These are phyloP conservation scores for Semibalanus balanoides DNA, from an alignment of 1,140 invertebrate species.

Conservation along the genomic window DNA sequence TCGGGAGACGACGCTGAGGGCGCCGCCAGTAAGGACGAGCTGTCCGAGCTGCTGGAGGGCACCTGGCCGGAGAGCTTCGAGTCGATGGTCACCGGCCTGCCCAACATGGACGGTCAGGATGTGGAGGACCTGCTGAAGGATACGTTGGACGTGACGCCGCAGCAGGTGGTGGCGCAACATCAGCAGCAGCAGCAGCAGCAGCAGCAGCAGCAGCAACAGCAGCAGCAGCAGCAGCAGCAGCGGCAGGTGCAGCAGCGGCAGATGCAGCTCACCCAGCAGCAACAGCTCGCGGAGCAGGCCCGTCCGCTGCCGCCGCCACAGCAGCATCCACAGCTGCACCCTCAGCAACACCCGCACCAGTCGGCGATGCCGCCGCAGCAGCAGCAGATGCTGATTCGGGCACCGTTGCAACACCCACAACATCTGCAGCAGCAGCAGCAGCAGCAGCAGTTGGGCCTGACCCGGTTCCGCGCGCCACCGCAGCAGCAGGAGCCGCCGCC, in stretches of 20 bases:
- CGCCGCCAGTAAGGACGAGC: constrained; percentile 13
- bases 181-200: constrained; percentile 19
- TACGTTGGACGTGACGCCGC: constrained; percentile 17
- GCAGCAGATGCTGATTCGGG: constrained; percentile 17
- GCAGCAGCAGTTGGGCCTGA: constrained; percentile 25
- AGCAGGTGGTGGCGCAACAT: constrained; percentile 19
- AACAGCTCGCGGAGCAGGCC: constrained; percentile 24
- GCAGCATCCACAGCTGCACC: constrained; percentile 18
- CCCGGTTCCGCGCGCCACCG: constrained; percentile 22
- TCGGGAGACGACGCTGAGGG: constrained; percentile 7
- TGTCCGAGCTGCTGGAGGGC: constrained; percentile 10
- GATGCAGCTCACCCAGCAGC: constrained; percentile 31
- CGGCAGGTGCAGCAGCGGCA: constrained; percentile 33
- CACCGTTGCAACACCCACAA: constrained; percentile 18
- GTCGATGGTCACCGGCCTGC: constrained; percentile 4
- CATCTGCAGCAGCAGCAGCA: constrained; percentile 18
- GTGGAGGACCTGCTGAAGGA: constrained; percentile 17
- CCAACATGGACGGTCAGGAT: constrained; percentile 15
- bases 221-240: constrained; percentile 33
- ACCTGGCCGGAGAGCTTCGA: background rate
- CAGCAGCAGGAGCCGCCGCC: constrained; percentile 35
- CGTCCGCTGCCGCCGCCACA: constrained; percentile 22
- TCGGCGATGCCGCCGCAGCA: constrained; percentile 13
- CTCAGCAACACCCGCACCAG: constrained; percentile 20
- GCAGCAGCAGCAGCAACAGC: constrained; percentile 26